Evolutionary conservation across 2,797 vertebrate species (phyloP), one percentile per base, ranked within the genome.

Genomic region (Bucorvus abyssinicus): DNA sequence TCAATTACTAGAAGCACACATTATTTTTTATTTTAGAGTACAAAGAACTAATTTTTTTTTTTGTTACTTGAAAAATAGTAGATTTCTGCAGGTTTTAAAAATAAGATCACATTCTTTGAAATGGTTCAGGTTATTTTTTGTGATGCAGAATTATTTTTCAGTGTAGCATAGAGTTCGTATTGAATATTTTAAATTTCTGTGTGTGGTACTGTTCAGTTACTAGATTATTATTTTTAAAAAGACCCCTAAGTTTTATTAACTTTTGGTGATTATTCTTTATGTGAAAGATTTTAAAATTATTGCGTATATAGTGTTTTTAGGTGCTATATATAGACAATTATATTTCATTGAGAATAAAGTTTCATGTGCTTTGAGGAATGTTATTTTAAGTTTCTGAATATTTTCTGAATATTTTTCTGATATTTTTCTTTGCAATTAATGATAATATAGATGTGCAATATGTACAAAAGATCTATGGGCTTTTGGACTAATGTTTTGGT

Each of bases 401-500:
- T 87, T 75, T 22, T 74, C 53, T 65, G 73, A 23, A 65, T 16
- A 40, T 40, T 40, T 40, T 40, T 40, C 38, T 40, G 2, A 7
- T 77, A 24, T 80, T 74, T 84, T 91, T 80, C 40, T 32, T 87
- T 80, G 36, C 36, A 68, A 9, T 87, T 82, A 71, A 69, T 67
- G 26, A 45, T 85, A 86, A 50, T 61, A 64, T 29, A 82, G 52
- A 53, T 88, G 8, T 63, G 14, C 20, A 68, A 9, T 69, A 38
- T 47, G 32, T 77, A 81, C n/a, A 71, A 78, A 92, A 93, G 61
- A 44, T 68, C 14, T 55, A 24, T 88, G 70, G 50, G 55, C 44
- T 73, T 95, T 86, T 86, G 63, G 63, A 64, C 70, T 88, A 87
- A 2, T 76, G 44, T 79, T 90, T 91, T 92, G 76, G 38, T 94